A percentile compares a stretch with the other conserved stretches of the same genome.
Evolutionary conservation across 1,140 invertebrate species (phyloP).

Genomic region (Neodiprion virginianus): DNA sequence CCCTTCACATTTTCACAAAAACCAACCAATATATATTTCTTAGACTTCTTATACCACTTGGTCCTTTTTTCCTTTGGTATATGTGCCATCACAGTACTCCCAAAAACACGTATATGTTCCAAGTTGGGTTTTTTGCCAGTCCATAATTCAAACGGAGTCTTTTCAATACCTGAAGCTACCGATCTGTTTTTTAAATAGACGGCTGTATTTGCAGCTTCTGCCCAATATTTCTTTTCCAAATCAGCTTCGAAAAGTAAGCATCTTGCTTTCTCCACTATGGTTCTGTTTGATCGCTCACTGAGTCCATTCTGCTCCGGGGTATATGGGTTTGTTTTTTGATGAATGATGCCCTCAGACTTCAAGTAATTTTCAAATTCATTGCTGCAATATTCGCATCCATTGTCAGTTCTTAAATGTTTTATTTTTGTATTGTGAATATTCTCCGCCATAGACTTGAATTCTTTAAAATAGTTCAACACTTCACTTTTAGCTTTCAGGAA

Average conservation of each 20-base stretch:
- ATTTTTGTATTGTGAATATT: slow-evolving; percentile 33
- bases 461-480: slow-evolving; percentile 36
- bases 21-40: no score
- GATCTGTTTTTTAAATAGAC: slow-evolving; percentile 29
- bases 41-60: no score
- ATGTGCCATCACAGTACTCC: no score
- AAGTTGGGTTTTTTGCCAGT: slow-evolving; percentile 34
- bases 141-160: slow-evolving; percentile 37
- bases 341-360: slow-evolving; percentile 41
- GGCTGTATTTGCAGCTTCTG: neutral
- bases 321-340: slow-evolving; percentile 48
- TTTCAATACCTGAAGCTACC: slow-evolving; percentile 28
- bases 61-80: no score
- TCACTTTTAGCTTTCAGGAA: slow-evolving; percentile 43
- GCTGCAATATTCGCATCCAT: slow-evolving; percentile 52
- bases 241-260: slow-evolving; percentile 21
- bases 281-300: slow-evolving; percentile 37
- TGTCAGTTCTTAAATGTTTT: slow-evolving; percentile 47
- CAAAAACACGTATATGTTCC: slow-evolving; percentile 21
- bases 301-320: slow-evolving; percentile 57
- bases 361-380: slow-evolving; percentile 33
- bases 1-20: no score
- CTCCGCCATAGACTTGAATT: slow-evolving; percentile 41
- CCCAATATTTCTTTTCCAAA: neutral
- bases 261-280: slow-evolving; percentile 22